A percentile compares a stretch with the other conserved stretches of the same genome.
These are phyloP conservation scores for Ochotona princeps DNA, from an alignment of 2,113 vertebrate genomes.

Conservation along the genomic window DNA sequence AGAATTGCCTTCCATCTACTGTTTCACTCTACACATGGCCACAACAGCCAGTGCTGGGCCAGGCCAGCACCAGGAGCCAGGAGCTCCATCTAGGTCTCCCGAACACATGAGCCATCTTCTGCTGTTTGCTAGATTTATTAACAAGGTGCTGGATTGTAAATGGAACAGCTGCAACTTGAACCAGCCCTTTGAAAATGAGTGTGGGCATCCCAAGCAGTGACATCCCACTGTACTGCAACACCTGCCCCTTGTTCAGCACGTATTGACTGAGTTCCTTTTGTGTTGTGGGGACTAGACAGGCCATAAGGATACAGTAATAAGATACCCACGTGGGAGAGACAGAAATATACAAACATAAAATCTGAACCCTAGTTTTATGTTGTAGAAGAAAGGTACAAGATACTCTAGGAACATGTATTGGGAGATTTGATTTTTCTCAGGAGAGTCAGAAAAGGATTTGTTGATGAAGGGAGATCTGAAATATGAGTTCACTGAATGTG, in stretches of 20 bases:
- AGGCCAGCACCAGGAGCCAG: too few species aligned
- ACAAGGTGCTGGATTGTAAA: too few species aligned
- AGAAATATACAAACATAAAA: not conserved
- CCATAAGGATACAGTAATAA: not conserved
- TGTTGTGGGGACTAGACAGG: not conserved
- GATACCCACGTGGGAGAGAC: not conserved
- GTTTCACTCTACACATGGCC: too few species aligned
- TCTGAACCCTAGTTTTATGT: not conserved
- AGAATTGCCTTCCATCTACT: too few species aligned
- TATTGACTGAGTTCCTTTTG: not conserved
- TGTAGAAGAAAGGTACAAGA: not conserved
- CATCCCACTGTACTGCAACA: too few species aligned
- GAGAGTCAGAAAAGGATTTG: not conserved
- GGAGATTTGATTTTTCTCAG: constrained; percentile 5
- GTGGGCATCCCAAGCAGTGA: too few species aligned
- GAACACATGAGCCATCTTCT: too few species aligned
- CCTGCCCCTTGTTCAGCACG: not conserved
- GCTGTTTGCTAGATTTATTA: too few species aligned
- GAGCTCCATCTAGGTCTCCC: too few species aligned
- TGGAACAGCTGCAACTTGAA: too few species aligned
- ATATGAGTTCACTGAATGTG: not conserved
- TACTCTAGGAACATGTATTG: not conserved
- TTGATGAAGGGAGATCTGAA: constrained; percentile 4
- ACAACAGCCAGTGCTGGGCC: too few species aligned
- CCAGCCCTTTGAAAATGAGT: too few species aligned